Evolutionary conservation across 2,797 vertebrate genomes (phyloP), one percentile per base, ranked within the genome.

Genomic region (Channallabes apus): DNA sequence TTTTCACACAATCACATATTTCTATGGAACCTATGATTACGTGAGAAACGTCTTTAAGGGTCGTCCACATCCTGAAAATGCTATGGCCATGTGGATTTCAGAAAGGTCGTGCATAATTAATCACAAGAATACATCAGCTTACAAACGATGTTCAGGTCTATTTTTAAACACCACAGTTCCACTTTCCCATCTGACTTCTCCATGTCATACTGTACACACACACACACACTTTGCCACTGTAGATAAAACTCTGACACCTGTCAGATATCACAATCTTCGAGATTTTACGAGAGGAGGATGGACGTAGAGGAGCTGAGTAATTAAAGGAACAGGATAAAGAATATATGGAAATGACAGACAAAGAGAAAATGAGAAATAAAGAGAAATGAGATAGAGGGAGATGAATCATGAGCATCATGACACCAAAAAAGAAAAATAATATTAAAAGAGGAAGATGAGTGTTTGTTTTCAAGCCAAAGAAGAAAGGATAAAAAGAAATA

Each of bases 191-290:
- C 58, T 81, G 29, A 59, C 35, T 51, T 65, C 32, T 59, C n/a
- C 17, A 22, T 67, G n/a, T 46, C 65, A 61, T 56, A 83, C 67
- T 79, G 80, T 58, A 77, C 75, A 84, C 85, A 29, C 29, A 77
- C 75, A 84, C 85, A 29, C 29, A 73, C 58, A 32, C 38, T 58
- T 27, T 20, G 56, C 81, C 68, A 29, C 79, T 73, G 69, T 77
- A 69, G 83, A 85, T 86, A 82, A 85, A 24, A 32, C 27, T 51
- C 68, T 88, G 85, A 85, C 85, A 84, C 80, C 76, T 83, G 82
- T 85, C 86, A 89, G 86, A 62, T 68, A 88, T 87, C 88, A 88
- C 22, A 76, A 51, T 51, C 17, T 35, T 84, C 64, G 15, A 78
- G 20, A 88, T 51, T 72, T 61, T 6, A 61, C 32, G 32, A 80